Base-by-base conservation (phyloP, 2,888 invertebrate genomes). In the Digitonthophagus gazella region DNA sequence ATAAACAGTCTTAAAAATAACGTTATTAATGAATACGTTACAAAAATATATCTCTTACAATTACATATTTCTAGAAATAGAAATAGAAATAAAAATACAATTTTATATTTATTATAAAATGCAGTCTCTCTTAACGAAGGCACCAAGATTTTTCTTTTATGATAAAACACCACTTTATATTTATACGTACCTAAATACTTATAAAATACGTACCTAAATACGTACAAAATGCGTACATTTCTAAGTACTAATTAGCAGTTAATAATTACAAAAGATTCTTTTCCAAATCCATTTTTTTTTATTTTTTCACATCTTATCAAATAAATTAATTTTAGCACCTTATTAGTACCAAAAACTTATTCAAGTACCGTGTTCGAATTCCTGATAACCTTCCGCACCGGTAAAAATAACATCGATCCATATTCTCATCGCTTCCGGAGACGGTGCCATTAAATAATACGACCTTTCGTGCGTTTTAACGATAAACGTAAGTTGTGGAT, bases 351-450 rank as follows among this genome's bases (percentile, higher is more conserved):
- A 22, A 22, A 22, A 22, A 22, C 4, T 4, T 44, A 44, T 19
- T 82, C 81, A 83, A 75, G 81, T 81, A 22, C 82, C 82, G 65
- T 79, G 80, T 69, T 87, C 87, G 76, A 89, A 91, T 80, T 90
- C 90, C 77, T 89, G 89, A 80, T 96, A 95, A 0, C 95, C 96
- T 80, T 96, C 95, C 1, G 96, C 96, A 6, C 96, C 96, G 0
- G 96, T 95, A 83, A 96, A 95, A 65, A 96, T 90, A 4, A 95
- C 95, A 84, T 98, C 98, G 67, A 98, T 95, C 98, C 98, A 98
- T 76, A 98, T 95, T 73, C 97, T 85, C 85, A 97, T 97, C 0
- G 96, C 93, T 80, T 97, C 97, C 4, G 97, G 92, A 0, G 95
- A 93, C 0, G 97, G 95, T 5, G 97, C 96, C 89, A 96, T 94